phyloP scores from a whole-genome alignment of 2,888 invertebrate species.

The Cheiracanthium punctorium region DNA sequence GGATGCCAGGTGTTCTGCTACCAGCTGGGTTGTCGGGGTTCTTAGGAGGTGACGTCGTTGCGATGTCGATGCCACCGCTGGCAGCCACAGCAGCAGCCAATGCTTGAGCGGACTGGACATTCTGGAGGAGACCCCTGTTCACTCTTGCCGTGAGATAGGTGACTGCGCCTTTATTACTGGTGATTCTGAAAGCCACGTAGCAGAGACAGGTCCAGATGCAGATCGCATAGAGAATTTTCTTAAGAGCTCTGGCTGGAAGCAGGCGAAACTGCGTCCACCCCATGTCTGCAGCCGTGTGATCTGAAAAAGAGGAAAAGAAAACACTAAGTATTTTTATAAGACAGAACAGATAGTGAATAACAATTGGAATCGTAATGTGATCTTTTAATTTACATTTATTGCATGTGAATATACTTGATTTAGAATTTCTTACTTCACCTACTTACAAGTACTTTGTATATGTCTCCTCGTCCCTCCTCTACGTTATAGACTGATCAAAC shows the following conservation, averaged over 20 bases:
- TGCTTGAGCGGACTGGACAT: conserved; percentile 66
- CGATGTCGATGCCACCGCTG: background rate
- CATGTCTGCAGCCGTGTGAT: conserved; percentile 45
- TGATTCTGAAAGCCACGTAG: conserved; percentile 71
- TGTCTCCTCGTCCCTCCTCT: no score
- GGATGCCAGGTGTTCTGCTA: conserved; percentile 53
- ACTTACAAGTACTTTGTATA: no score
- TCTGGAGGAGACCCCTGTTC: conserved; percentile 71
- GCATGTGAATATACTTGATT: no score
- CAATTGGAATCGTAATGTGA: no score
- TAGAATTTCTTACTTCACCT: no score
- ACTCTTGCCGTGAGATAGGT: conserved; percentile 69
- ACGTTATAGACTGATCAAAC: no score
- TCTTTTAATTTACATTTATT: no score
- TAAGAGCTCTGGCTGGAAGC: conserved; percentile 70
- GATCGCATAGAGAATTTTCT: conserved; percentile 71
- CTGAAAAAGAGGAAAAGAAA: conserved; percentile 39
- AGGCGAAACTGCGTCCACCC: conserved; percentile 44
- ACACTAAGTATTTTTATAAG: no score
- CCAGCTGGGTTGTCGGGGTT: conserved; percentile 48
- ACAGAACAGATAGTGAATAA: no score
- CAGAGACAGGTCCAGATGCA: conserved; percentile 72
- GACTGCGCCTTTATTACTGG: conserved; percentile 60
- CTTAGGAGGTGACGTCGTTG: conserved; percentile 23
- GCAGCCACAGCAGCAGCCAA: conserved; percentile 46